These are phyloP conservation scores for Callithrix jacchus DNA, from an alignment of 2,113 vertebrate genomes.

Conservation along the genomic window DNA sequence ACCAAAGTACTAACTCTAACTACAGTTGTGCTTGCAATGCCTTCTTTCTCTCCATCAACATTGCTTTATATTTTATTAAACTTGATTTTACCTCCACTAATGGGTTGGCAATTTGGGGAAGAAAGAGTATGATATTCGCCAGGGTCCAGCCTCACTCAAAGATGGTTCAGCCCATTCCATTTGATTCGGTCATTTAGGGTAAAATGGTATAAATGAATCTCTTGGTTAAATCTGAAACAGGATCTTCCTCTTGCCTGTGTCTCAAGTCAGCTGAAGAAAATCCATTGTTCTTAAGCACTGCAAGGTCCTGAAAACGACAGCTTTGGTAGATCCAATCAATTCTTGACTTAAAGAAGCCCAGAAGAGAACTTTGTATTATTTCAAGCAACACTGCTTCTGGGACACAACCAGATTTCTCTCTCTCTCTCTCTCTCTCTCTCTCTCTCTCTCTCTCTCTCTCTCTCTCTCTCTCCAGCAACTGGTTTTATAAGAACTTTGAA, in stretches of 20 bases:
- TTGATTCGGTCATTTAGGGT: background rate
- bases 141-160: background rate
- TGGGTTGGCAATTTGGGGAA: background rate
- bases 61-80: background rate
- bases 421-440: background rate
- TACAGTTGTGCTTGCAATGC: background rate
- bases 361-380: background rate
- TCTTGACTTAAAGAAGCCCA: background rate
- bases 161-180: background rate
- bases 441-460: background rate
- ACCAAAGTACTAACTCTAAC: background rate
- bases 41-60: background rate
- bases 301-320: background rate
- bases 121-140: background rate
- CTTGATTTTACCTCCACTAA: background rate
- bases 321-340: slow-evolving; percentile 7
- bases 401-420: background rate
- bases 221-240: background rate
- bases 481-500: slow-evolving; percentile 46
- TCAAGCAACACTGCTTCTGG: slow-evolving; percentile 13
- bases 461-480: background rate
- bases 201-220: background rate
- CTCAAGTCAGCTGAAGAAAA: background rate
- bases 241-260: background rate
- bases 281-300: background rate